Percentiles rank a stretch among this genome's conserved stretches.
phyloP scores from a whole-genome alignment of 2,113 vertebrate species.

The Oncorhynchus mykiss region DNA sequence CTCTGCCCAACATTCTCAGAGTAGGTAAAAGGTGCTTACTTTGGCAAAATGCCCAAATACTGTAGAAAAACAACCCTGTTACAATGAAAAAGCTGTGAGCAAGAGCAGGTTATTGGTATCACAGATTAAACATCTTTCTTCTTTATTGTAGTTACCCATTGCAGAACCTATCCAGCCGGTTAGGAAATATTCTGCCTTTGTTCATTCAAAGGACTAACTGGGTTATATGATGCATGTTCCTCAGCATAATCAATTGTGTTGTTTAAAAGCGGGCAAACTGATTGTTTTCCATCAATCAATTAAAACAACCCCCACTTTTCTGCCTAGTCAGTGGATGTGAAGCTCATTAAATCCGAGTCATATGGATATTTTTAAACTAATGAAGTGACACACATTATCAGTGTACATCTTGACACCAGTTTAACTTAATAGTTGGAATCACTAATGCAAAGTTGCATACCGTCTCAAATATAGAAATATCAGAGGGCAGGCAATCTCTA shows the following conservation, averaged over 20 bases:
- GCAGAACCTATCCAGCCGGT: background rate
- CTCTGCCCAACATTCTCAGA: conserved; percentile 8
- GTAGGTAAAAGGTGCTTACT: conserved; percentile 4
- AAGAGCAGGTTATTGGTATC: background rate
- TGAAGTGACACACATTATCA: too few relatives aligned
- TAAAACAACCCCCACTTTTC: too few relatives aligned
- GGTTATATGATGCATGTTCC: too few relatives aligned
- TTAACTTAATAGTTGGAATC: too few relatives aligned
- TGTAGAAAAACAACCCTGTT: background rate
- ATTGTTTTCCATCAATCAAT: too few relatives aligned
- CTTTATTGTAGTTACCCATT: background rate
- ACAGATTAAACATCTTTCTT: background rate
- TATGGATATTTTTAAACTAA: too few relatives aligned
- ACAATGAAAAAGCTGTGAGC: background rate
- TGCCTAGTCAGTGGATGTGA: too few relatives aligned
- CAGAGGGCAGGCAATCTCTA: background rate
- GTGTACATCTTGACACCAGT: too few relatives aligned
- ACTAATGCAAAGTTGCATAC: too few relatives aligned
- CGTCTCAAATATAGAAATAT: background rate
- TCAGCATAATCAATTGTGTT: too few relatives aligned
- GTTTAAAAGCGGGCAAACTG: too few relatives aligned
- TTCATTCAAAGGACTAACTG: background rate
- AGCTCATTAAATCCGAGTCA: too few relatives aligned
- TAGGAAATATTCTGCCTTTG: background rate
- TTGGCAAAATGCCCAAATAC: conserved; percentile 3